Evolutionary conservation across 1,140 invertebrate species (phyloP), one percentile per base, ranked within the genome.

Genomic region (Macrobrachium nipponense): DNA sequence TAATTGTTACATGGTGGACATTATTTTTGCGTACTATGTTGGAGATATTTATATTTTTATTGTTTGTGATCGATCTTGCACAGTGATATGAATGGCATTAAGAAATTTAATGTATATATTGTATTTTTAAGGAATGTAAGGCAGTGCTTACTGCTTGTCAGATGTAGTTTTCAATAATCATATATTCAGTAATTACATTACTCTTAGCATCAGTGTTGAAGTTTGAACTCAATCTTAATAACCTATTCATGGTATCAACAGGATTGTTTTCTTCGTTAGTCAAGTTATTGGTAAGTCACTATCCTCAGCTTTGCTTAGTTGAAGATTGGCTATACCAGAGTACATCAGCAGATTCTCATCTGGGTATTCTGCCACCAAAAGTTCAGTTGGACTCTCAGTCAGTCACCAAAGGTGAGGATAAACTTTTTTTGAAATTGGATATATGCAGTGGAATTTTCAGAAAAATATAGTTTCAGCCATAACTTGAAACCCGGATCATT

Each of bases 261-360:
- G 95, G 95, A 12, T 90, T 98, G 5, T 98, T 98, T 90, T 95
- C 97, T 70, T 95, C 96, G 1, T 91, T 98, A 17, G 91, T 98
- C 6, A 94, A 96, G 87, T 91, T 99, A 15, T 91, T 99, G 51
- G 96, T 96, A 0, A 98, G 95, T 14, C 97, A 99, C 91, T 98
- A 97, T 92, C 98, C 98, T 6, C 97, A 99, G 91, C 91, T 99
- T 20, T 98, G 97, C 87, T 92, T 98, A 59, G 97, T 98, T 6
- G 96, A 98, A 90, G 97, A 99, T 91, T 99, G 98, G 97, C 93
- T 99, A 89, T 89, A 88, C 64, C 82, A 83, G 58, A 77, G 81
- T 70, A 80, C 89, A 70, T 81, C 86, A 36, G 70, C 81, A 43
- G 79, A 85, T 44, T 87, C 88, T 43, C 64, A 80, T 18, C 75